Base-by-base conservation (phyloP, 2,113 vertebrate genomes). In the Clarias magur region DNA sequence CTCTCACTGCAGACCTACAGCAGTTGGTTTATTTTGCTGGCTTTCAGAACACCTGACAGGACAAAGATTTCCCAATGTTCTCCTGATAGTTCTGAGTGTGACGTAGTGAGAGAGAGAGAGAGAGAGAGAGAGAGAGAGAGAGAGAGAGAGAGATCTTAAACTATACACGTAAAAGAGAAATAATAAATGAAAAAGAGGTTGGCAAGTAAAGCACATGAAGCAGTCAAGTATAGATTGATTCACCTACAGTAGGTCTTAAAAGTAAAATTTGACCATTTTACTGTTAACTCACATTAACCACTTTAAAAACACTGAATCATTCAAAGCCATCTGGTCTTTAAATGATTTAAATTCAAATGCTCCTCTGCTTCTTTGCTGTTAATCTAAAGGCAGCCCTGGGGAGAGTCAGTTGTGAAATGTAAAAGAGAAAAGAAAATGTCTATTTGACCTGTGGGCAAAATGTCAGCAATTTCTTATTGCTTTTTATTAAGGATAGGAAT, bases 1-100 rank as follows among this genome's bases (percentile, higher is more conserved):
- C 91, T 88, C 92, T 94, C 92, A 94, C 92, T 94, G 92, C 89
- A 94, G 96, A 97, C 96, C 96, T 96, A 96, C 96, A 97, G 95
- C 96, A 95, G 92, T 95, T 91, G 96, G 96, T 97, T 97, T 97
- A 95, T 94, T 86, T 95, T 95, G 92, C 94, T 90, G 89, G 86
- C 90, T 91, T 91, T 82, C 91, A 91, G 91, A 89, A 68, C 89
- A 88, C 89, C 92, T 93, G 91, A 92, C 92, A 93, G 91, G 84
- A 89, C 89, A 92, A 89, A 92, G 93, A 93, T 94, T 95, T 94
- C 93, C 90, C 89, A 85, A 80, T 84, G 76, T 82, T 84, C 85
- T 88, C 80, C 80, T 78, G 81, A 84, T 83, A 85, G 90, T 89
- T 91, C 90, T 90, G 42, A 85, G 70, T 60, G 79, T 48, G 48